Evolutionary conservation across 2,888 invertebrate species (phyloP).

Genomic region (Chromoteleia sp.): DNA sequence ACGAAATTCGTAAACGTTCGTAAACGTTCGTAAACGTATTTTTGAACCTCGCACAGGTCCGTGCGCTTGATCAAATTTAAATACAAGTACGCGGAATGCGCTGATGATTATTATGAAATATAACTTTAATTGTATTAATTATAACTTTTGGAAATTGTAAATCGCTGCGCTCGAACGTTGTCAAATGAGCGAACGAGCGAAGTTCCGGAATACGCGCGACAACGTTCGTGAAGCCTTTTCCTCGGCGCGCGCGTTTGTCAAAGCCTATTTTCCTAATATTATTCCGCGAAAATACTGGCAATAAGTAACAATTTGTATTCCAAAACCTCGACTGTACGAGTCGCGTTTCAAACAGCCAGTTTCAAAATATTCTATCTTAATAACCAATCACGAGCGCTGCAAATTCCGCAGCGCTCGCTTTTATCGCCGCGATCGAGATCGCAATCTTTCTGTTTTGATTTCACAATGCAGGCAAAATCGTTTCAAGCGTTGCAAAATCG

Average conservation of each 20-base stretch:
- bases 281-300: conserved; percentile 13
- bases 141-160: too few species aligned
- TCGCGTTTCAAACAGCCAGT: conserved; percentile 30
- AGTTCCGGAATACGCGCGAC: too few species aligned
- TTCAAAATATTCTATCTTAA: conserved; percentile 49
- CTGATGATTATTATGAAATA: too few species aligned
- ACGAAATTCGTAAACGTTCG: too few species aligned
- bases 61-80: too few species aligned
- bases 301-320: conserved; percentile 44
- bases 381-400: conserved; percentile 39
- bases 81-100: too few species aligned
- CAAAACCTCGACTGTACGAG: conserved; percentile 21
- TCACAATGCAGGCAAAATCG: conserved; percentile 37
- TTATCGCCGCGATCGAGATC: conserved; percentile 40
- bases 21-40: too few species aligned
- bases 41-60: too few species aligned
- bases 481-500: conserved; percentile 15
- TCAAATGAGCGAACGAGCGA: too few species aligned
- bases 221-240: too few species aligned
- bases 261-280: conserved; percentile 19
- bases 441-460: conserved; percentile 45
- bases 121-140: too few species aligned
- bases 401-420: conserved; percentile 37
- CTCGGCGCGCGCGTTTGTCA: not conserved
- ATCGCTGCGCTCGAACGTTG: too few species aligned